These are phyloP conservation scores for Campoletis raptor DNA, from an alignment of 2,888 invertebrate genomes.

Conservation along the genomic window DNA sequence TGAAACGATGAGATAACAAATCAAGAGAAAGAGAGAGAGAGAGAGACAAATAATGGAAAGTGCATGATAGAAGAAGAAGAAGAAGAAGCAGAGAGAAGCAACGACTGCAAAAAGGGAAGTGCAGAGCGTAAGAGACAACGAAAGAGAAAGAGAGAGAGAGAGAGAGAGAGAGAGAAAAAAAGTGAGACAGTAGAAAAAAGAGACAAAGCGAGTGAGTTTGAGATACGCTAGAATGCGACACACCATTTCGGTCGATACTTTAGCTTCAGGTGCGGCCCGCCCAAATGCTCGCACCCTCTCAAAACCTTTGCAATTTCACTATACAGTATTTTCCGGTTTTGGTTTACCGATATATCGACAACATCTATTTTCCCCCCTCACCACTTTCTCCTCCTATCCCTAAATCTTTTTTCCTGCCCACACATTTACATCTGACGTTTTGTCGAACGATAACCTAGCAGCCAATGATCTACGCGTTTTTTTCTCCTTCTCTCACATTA, in stretches of 20 bases:
- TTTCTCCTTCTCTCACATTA: neutral
- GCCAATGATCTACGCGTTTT: constrained; percentile 15
- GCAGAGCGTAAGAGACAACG: neutral
- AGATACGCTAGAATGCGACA: constrained; percentile 57
- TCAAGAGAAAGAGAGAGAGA: neutral
- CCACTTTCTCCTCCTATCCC: neutral
- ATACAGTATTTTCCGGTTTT: constrained; percentile 29
- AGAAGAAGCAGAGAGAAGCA: neutral
- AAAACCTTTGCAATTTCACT: constrained; percentile 22
- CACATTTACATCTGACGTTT: constrained; percentile 1
- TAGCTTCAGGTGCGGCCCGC: constrained; percentile 73
- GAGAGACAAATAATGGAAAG: neutral
- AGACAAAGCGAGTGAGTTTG: constrained; percentile 39
- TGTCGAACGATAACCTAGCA: constrained; percentile 10
- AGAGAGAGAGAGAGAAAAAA: neutral
- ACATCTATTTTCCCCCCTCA: neutral
- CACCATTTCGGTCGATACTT: constrained; percentile 74
- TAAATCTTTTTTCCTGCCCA: neutral
- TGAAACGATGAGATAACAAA: neutral
- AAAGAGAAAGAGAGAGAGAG: too few relatives aligned
- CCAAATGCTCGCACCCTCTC: constrained; percentile 69
- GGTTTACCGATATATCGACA: constrained; percentile 5
- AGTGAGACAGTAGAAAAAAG: neutral
- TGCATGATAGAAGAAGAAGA: neutral
- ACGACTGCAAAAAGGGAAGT: constrained; percentile 9